phyloP scores from a whole-genome alignment of 92 coral and sea anemone genomes.

The Epizoanthus ramosus region DNA sequence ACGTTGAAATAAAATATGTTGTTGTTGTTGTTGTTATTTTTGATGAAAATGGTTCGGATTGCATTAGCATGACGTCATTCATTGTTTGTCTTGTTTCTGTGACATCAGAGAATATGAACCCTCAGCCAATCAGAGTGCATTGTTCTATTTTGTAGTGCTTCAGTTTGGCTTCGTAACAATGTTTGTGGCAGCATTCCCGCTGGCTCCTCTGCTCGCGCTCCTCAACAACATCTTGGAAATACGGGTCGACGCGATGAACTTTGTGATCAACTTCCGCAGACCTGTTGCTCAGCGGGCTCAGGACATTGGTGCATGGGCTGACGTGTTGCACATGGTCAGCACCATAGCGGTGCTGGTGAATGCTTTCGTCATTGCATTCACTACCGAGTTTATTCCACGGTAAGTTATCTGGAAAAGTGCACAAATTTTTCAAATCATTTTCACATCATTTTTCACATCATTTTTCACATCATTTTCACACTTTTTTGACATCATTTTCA shows the following conservation, averaged over 20 bases:
- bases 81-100: too few species aligned
- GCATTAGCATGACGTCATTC: too few species aligned
- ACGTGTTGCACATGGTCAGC: constrained; percentile 39
- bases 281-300: constrained; percentile 59
- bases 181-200: constrained; percentile 62
- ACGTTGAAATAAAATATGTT: too few species aligned
- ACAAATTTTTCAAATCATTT: too few species aligned
- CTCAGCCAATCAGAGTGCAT: too few species aligned
- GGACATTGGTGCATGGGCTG: constrained; percentile 55
- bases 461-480: too few species aligned
- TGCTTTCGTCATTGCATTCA: constrained; percentile 58
- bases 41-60: too few species aligned
- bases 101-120: too few species aligned
- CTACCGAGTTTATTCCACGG: constrained; percentile 61
- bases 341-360: constrained; percentile 47
- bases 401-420: neutral
- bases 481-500: too few species aligned
- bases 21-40: too few species aligned
- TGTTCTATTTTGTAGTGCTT: constrained; percentile 27
- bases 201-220: constrained; percentile 52
- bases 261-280: constrained; percentile 56
- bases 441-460: too few species aligned
- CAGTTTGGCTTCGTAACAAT: constrained; percentile 64
- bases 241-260: constrained; percentile 59
- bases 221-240: constrained; percentile 53